phyloP scores from a whole-genome alignment of 2,797 vertebrate genomes.

The Crenichthys baileyi region DNA sequence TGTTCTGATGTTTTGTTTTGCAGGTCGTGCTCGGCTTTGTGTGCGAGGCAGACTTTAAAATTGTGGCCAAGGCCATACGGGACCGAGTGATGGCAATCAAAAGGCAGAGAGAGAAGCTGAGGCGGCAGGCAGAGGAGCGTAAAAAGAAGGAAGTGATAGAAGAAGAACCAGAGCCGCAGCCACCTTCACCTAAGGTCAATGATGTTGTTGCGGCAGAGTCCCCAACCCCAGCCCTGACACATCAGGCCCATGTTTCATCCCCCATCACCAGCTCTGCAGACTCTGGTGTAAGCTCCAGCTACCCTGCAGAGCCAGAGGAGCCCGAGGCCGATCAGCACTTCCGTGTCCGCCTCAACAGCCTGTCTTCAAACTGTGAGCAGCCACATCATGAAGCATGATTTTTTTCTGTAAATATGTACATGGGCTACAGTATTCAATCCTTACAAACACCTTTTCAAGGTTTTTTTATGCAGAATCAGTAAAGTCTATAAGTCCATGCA shows the following conservation, averaged over 20 bases:
- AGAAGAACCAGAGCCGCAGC: constrained; percentile 78
- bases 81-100: constrained; percentile 92
- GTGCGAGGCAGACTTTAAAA: constrained; percentile 93
- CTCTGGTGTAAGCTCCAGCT: constrained; percentile 81
- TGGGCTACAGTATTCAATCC: background rate
- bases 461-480: background rate
- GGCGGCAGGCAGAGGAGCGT: constrained; percentile 76
- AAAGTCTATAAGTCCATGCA: background rate
- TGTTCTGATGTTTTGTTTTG: constrained; percentile 17
- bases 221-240: constrained; percentile 30
- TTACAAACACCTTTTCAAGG: background rate
- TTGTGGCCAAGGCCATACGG: constrained; percentile 93
- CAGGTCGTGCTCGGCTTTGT: constrained; percentile 94
- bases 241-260: constrained; percentile 43
- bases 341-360: constrained; percentile 76
- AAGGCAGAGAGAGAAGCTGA: constrained; percentile 90
- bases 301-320: constrained; percentile 89
- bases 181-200: constrained; percentile 56
- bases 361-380: constrained; percentile 76
- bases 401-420: background rate
- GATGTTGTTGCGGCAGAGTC: constrained; percentile 23
- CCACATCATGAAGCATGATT: background rate
- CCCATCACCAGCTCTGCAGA: constrained; percentile 81
- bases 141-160: constrained; percentile 78
- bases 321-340: constrained; percentile 94